Evolutionary conservation across 2,888 invertebrate genomes (phyloP).

Genomic region (Brachylomia viminalis): DNA sequence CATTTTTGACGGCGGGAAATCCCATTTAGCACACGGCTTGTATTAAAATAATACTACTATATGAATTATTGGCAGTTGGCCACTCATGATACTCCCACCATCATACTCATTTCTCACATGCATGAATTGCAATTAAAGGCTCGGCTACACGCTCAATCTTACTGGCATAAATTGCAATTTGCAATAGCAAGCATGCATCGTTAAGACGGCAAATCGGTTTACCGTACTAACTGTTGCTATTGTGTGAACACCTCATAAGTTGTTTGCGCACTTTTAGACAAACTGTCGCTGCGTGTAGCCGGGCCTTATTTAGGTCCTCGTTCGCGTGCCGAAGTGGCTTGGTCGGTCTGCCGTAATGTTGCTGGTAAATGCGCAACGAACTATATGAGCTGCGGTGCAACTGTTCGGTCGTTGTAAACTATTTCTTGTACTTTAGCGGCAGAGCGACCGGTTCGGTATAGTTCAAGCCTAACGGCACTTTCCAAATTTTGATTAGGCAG

Average conservation of each 20-base stretch:
- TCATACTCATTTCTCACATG: slow-evolving; percentile 13
- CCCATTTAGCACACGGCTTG: too few species aligned
- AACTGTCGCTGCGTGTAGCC: not conserved
- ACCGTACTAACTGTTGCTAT: too few species aligned
- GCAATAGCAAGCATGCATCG: not conserved
- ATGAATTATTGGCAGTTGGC: not conserved
- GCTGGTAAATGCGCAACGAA: not conserved
- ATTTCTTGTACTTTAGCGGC: not conserved
- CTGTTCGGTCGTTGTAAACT: not conserved
- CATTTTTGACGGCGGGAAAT: too few species aligned
- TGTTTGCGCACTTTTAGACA: not conserved
- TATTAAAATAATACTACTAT: not conserved
- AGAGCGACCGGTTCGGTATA: not conserved
- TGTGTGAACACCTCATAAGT: not conserved
- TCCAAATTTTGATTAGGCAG: not conserved
- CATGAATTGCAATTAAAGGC: slow-evolving; percentile 22
- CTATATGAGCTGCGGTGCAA: too few species aligned
- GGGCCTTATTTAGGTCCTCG: not conserved
- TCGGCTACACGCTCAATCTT: not conserved
- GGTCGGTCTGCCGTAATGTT: not conserved
- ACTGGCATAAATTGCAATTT: not conserved
- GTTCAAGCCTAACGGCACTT: not conserved
- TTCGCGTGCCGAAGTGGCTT: not conserved
- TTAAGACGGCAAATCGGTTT: not conserved
- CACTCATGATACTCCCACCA: not conserved